A percentile compares a stretch with the other conserved stretches of the same genome.
These are phyloP conservation scores for Lordiphosa mommai DNA, from an alignment of 1,140 invertebrate genomes.

Conservation along the genomic window DNA sequence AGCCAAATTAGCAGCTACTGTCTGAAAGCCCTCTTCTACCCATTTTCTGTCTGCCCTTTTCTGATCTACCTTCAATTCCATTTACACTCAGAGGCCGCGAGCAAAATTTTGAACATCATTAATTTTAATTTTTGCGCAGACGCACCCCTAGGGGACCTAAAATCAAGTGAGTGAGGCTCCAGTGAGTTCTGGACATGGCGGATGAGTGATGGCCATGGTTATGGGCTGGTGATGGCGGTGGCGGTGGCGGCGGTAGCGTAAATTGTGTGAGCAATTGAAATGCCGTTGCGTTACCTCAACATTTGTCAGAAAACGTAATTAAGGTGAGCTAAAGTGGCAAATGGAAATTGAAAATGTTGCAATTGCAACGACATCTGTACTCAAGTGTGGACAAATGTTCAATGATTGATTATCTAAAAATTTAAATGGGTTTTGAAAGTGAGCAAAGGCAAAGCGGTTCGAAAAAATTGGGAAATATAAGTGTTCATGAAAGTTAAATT, in stretches of 20 bases:
- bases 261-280: slow-evolving; percentile 7
- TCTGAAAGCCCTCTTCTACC: slow-evolving; percentile 10
- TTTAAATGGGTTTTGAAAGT: not conserved
- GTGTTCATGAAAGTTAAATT: not conserved
- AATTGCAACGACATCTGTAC: not conserved
- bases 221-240: slow-evolving; percentile 27
- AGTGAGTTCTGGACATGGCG: slow-evolving; percentile 51
- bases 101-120: slow-evolving; percentile 66
- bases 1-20: slow-evolving; percentile 67
- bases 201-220: slow-evolving; percentile 9
- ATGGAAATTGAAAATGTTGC: slow-evolving; percentile 40
- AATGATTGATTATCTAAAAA: slow-evolving; percentile 18
- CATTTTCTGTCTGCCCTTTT: slow-evolving; percentile 13
- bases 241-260: slow-evolving; percentile 15
- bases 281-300: not conserved
- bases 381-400: slow-evolving; percentile 21
- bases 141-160: slow-evolving; percentile 35
- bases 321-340: slow-evolving; percentile 33
- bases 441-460: no score
- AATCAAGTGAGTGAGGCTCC: slow-evolving; percentile 16
- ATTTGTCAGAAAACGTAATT: slow-evolving; percentile 29
- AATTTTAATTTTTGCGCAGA: slow-evolving; percentile 77
- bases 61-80: slow-evolving; percentile 26
- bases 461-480: no score
- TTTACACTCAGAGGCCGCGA: slow-evolving; percentile 18